Evolutionary conservation across 53 echinoderm and acorn worm genomes (phyloP), one percentile per base, ranked within the genome.

Genomic region (Glandiceps talaboti): DNA sequence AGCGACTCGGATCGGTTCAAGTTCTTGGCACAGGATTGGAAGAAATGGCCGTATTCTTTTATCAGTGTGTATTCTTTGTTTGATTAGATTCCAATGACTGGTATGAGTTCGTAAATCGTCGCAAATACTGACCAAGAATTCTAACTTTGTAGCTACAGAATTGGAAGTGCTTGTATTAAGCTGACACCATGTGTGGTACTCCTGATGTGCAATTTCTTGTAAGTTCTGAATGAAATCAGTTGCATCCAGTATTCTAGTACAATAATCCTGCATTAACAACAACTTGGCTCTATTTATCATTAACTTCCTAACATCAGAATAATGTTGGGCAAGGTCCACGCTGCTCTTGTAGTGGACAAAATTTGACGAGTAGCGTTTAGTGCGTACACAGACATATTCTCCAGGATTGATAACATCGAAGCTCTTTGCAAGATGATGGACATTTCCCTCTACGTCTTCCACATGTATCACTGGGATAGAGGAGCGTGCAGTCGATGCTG

Each of bases 301-400:
- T 28, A 93, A 83, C 30, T 83, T 79, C 30, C 81, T 87, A 29
- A 99, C 79, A 27, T 85, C 73, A 0, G 87, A 82, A 75, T 94
- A 89, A 28, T 86, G 85, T 28, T 87, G 80, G 1, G 93, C 93
- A 32, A 99, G 85, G 28, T 86, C 75, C 1, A 99, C 93, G 81
- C 99, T 99, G 88, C 93, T 88, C 80, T 92, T 99, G 83, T 99
- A 93, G 86, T 99, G 99, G 26, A 91, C 82, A 79, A 99, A 99
- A 14, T 93, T 91, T 0, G 94, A 94, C 1, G 91, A 89, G 1
- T 90, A 89, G 77, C 94, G 73, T 29, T 86, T 74, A 33, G 99
- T 82, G 31, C 84, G 84, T 75, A 99, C 85, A 64, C 90, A 91
- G 12, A 91, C 86, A 30, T 91, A 83, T 33, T 85, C 87, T 33